A percentile compares a stretch with the other conserved stretches of the same genome.
Conservation (phyloP, 2,113 vertebrate genomes). For the Microcebus murinus region DNA sequence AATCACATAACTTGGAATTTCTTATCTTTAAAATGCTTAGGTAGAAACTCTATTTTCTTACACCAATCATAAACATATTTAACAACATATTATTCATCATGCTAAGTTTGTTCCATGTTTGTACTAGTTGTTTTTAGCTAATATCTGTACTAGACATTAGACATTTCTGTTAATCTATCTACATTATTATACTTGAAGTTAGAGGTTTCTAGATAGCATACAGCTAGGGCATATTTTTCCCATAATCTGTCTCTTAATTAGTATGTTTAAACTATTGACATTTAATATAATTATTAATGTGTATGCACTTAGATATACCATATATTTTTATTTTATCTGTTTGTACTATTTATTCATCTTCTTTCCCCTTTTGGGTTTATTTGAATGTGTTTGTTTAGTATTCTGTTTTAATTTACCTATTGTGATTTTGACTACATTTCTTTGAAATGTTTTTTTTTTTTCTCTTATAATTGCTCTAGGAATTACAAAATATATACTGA, state of each 20-base stretch:
- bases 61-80: background rate
- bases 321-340: background rate
- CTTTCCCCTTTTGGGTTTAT: background rate
- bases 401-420: conserved; percentile 4
- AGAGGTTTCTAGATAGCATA: background rate
- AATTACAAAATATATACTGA: background rate
- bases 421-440: background rate
- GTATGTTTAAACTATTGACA: background rate
- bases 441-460: background rate
- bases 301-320: background rate
- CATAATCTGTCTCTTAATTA: background rate
- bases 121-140: background rate
- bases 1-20: background rate
- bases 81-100: background rate
- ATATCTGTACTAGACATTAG: background rate
- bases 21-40: background rate
- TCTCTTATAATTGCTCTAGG: background rate
- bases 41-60: background rate
- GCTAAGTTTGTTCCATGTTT: background rate
- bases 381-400: background rate
- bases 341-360: background rate
- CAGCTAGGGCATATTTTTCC: background rate
- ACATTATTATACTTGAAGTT: background rate
- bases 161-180: background rate
- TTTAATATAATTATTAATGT: background rate